Evolutionary conservation across 2,797 vertebrate species (phyloP), one percentile per base, ranked within the genome.

Genomic region (Botia kubotai): DNA sequence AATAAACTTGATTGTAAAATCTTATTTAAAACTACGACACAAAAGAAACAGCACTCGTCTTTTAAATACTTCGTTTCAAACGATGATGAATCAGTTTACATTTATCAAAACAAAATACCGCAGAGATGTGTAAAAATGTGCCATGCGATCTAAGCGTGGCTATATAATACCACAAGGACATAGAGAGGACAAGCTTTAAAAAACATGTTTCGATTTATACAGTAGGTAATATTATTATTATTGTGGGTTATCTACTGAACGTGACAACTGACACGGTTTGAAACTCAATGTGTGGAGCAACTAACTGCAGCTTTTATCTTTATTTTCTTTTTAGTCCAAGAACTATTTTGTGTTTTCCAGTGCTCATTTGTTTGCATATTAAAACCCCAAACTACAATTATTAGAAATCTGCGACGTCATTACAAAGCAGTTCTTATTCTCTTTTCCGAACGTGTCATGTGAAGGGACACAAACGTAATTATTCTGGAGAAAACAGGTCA

Each of bases 51-150:
- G 88, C 67, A 86, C 83, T 26, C 62, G 39, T 36, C 33, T 36
- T 36, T 36, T 74, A 83, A 83, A 87, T 90, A 87, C 19, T 23
- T 8, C 89, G 26, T 57, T 84, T 67, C 83, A 86, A 57, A 81
- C 89, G 86, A 90, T 90, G 90, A 90, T 87, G 89, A 92, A 93
- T 94, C 91, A 92, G 92, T 94, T 92, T 93, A 86, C 86, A 90
- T 92, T 89, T 84, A 75, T 89, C 91, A 90, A 94, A 93, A 26
- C 88, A 69, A 91, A 92, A 93, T 90, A 88, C 53, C 73, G 85
- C 82, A 78, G 48, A 29, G 46, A 83, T 76, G 67, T 43, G 73
- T 71, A 81, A 39, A 82, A 74, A 88, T 67, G 57, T 46, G 53
- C 6, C 81, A 69, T 53, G 55, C 33, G 57, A 67, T 75, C 69